phyloP scores from a whole-genome alignment of 53 echinoderm and acorn worm species.

The Zoroaster sp. region DNA sequence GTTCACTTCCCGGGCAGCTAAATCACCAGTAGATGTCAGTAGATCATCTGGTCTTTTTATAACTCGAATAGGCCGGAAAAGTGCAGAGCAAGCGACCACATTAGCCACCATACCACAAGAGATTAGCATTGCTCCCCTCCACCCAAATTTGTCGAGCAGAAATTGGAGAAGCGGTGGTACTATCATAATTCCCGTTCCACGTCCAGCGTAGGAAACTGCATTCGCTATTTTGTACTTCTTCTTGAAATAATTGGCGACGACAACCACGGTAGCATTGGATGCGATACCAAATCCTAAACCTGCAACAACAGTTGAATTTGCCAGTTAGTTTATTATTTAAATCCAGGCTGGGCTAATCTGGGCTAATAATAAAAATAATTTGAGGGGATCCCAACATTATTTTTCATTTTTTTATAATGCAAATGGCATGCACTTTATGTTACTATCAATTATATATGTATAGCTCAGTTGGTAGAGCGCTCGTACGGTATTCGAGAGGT shows the following conservation, averaged over 20 bases:
- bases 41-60: neutral
- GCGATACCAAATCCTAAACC: slow-evolving; percentile 20
- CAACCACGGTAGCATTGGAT: neutral
- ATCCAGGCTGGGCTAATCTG: no score
- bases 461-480: no score
- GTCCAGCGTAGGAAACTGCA: neutral
- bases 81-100: neutral
- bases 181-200: neutral
- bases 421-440: no score
- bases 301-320: no score
- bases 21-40: neutral
- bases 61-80: neutral
- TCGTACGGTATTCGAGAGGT: no score
- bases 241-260: slow-evolving; percentile 16
- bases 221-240: slow-evolving; percentile 2
- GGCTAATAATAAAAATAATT: no score
- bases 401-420: no score
- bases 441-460: no score
- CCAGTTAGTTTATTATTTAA: no score
- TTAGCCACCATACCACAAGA: slow-evolving; percentile 9
- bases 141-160: neutral
- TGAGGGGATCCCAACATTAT: no score
- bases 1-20: neutral
- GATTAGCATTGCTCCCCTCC: slow-evolving; percentile 18
- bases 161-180: slow-evolving; percentile 25